These are phyloP conservation scores for Cyclina sinensis DNA, from an alignment of 1,140 invertebrate genomes.

Conservation along the genomic window DNA sequence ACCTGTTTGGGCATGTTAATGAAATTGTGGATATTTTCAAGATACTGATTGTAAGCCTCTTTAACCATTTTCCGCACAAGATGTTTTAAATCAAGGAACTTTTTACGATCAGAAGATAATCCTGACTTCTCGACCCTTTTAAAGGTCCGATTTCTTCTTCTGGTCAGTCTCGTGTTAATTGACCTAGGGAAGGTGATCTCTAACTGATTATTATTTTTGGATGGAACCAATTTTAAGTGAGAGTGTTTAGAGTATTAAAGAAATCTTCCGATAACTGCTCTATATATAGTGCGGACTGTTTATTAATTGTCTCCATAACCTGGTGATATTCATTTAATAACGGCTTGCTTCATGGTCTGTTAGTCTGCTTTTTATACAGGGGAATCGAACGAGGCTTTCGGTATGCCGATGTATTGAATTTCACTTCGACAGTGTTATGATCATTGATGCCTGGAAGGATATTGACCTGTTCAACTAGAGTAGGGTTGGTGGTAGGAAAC, in stretches of 20 bases:
- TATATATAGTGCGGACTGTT: background rate
- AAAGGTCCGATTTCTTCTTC: background rate
- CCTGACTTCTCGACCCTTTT: background rate
- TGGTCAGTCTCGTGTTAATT: background rate
- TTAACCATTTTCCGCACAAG: too few species aligned
- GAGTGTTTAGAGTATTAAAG: background rate
- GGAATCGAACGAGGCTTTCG: background rate
- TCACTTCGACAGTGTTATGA: conserved; percentile 3
- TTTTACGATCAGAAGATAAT: background rate
- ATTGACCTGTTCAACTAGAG: conserved; percentile 31
- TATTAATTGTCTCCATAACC: background rate
- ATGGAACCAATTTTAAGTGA: conserved; percentile 22
- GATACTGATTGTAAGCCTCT: too few species aligned
- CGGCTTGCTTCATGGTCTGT: background rate
- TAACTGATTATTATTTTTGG: background rate
- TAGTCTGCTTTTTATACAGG: background rate
- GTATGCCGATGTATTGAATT: conserved; percentile 30
- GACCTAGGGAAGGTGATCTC: conserved; percentile 31
- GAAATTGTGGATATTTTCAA: too few species aligned
- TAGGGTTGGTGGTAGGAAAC: conserved; percentile 29
- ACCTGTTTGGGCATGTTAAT: too few species aligned
- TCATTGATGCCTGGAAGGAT: conserved; percentile 48
- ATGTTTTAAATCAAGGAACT: too few species aligned
- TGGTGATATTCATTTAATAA: conserved; percentile 9
- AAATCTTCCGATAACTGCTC: background rate